phyloP scores from a whole-genome alignment of 2,888 invertebrate species.

The Drosophila meridionalis region DNA sequence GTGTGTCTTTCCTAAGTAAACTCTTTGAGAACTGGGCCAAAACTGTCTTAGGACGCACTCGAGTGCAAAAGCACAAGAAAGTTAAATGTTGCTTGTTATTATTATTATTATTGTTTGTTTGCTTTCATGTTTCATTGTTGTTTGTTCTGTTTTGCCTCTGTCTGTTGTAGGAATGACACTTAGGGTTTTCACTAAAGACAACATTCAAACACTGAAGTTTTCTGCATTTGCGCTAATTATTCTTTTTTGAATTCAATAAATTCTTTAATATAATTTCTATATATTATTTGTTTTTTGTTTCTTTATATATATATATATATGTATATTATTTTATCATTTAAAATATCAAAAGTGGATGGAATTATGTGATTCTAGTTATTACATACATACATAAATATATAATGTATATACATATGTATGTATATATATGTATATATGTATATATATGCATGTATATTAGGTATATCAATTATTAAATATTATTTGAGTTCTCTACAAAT shows the following conservation, averaged over 20 bases:
- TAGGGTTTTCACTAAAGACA: constrained; percentile 43
- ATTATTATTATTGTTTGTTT: constrained; percentile 17
- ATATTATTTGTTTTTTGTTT: constrained; percentile 22
- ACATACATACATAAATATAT: constrained; percentile 47
- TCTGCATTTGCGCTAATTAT: constrained; percentile 46
- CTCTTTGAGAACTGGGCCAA: constrained; percentile 30
- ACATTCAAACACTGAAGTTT: constrained; percentile 68
- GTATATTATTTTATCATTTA: constrained; percentile 52
- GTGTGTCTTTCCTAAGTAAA: constrained; percentile 33
- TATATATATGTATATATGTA: constrained; percentile 27
- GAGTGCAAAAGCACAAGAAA: constrained; percentile 59
- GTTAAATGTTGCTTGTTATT: constrained; percentile 24
- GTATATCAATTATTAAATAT: constrained; percentile 49
- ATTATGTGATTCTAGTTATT: constrained; percentile 80
- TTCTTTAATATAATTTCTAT: constrained; percentile 27
- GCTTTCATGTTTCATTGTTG: neutral
- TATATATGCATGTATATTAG: constrained; percentile 25
- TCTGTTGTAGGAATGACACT: constrained; percentile 62
- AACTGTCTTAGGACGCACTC: constrained; percentile 23
- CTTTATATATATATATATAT: neutral
- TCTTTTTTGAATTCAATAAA: constrained; percentile 36
- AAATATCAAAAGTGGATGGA: constrained; percentile 82
- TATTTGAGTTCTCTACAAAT: constrained; percentile 48
- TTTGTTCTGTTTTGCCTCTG: neutral
- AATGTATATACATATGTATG: constrained; percentile 23